Conservation (phyloP, 2,797 vertebrate species). For the Yasuhikotakia modesta region DNA sequence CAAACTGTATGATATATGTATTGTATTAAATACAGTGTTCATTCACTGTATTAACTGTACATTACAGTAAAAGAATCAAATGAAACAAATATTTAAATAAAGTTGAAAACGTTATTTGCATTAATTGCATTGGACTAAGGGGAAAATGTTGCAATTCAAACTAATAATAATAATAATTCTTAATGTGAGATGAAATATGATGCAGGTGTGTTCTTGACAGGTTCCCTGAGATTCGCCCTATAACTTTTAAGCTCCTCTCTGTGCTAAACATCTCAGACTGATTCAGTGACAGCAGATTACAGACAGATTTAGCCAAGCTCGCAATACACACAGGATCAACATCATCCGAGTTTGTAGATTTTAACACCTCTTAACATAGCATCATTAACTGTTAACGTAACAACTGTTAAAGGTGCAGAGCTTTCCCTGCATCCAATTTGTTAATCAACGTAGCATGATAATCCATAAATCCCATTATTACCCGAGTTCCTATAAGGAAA, state of each 20-base stretch:
- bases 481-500: neutral
- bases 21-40: too few relatives aligned
- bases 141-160: too few relatives aligned
- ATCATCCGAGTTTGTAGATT: neutral
- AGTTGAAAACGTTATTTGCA: too few relatives aligned
- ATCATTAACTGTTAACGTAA: neutral
- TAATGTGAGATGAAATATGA: too few relatives aligned
- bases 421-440: neutral
- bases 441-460: neutral
- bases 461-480: neutral
- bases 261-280: neutral
- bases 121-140: too few relatives aligned
- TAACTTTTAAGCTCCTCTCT: neutral
- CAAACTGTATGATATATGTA: too few relatives aligned
- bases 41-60: too few relatives aligned
- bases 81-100: too few relatives aligned
- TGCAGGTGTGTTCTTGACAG: too few relatives aligned
- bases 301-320: constrained; percentile 23
- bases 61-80: too few relatives aligned
- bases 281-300: constrained; percentile 8
- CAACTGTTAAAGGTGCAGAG: neutral
- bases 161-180: too few relatives aligned
- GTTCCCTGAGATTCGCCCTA: neutral
- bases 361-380: constrained; percentile 14
- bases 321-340: constrained; percentile 12